A percentile compares a stretch with the other conserved stretches of the same genome.
phyloP scores from a whole-genome alignment of 2,888 invertebrate genomes.

The Drosophila kuntzei region DNA sequence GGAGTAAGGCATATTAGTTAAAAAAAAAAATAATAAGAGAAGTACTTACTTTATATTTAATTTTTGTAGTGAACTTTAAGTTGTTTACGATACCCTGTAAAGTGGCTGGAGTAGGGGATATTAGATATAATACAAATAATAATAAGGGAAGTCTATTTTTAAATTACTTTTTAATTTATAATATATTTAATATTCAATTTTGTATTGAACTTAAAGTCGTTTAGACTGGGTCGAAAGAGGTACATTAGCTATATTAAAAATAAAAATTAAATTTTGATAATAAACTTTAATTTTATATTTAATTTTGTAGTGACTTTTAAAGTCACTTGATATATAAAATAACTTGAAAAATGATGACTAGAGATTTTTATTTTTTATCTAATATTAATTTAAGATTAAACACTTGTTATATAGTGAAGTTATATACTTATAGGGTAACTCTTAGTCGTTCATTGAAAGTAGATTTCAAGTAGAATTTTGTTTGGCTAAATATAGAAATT shows the following conservation, averaged over 20 bases:
- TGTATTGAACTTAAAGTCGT: neutral
- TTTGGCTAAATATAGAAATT: constrained; percentile 37
- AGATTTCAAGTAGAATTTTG: neutral
- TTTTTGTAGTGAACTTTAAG: neutral
- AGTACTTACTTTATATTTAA: neutral
- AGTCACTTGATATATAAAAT: no score
- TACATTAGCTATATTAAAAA: no score
- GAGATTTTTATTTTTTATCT: no score
- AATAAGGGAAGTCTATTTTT: no score
- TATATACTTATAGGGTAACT: no score
- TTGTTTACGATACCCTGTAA: constrained; percentile 6
- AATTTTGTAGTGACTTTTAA: no score
- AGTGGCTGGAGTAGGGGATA: neutral
- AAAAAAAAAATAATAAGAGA: no score
- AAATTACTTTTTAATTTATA: no score
- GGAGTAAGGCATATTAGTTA: neutral
- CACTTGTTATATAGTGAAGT: no score
- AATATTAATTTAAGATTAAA: no score
- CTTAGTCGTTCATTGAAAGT: neutral
- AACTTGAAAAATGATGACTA: no score
- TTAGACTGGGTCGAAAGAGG: neutral
- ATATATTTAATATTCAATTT: neutral
- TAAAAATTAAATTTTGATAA: no score
- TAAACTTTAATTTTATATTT: neutral
- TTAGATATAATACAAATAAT: neutral